Evolutionary conservation across 2,797 vertebrate species (phyloP), one percentile per base, ranked within the genome.

Genomic region (Sparus aurata): DNA sequence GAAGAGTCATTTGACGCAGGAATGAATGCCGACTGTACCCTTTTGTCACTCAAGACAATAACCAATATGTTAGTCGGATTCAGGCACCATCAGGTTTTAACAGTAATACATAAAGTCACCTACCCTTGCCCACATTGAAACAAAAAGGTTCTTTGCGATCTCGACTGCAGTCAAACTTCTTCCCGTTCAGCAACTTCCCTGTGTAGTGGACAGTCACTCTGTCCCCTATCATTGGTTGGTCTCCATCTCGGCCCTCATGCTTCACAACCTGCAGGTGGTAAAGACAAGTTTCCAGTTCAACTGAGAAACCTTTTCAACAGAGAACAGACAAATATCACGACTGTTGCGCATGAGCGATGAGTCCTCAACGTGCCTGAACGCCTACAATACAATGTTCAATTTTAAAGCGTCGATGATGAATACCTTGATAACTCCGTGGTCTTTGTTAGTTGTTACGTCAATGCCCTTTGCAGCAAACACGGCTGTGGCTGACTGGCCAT

Each of bases 161-260:
- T 0, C 94, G 94, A 92, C 97, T 99, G 90, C 96, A 98, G 92
- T 99, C 98, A 66, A 99, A 98, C 79, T 95, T 98, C 90, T 97
- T 97, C 27, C 98, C 98, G 2, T 91, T 97, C 81, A 97, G 93
- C 84, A 99, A 69, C 85, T 93, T 97, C 69, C 98, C 98, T 69
- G 96, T 98, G 95, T 99, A 99, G 91, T 99, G 98, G 78, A 99
- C 96, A 0, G 93, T 96, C 76, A 99, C 97, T 91, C 92, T 97
- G 94, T 99, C 98, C 67, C 97, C 98, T 0, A 98, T 97, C 97
- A 99, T 98, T 11, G 98, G 98, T 20, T 45, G 91, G 55, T 97
- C 97, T 20, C 96, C 96, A 73, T 95, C 93, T 0, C 77, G 85
- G 2, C 98, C 98, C 4, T 89, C 92, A 38, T 89, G 88, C 80